A percentile compares a stretch with the other conserved stretches of the same genome.
Evolutionary conservation across 2,797 vertebrate species (phyloP).

Genomic region (Acanthurus tractus): DNA sequence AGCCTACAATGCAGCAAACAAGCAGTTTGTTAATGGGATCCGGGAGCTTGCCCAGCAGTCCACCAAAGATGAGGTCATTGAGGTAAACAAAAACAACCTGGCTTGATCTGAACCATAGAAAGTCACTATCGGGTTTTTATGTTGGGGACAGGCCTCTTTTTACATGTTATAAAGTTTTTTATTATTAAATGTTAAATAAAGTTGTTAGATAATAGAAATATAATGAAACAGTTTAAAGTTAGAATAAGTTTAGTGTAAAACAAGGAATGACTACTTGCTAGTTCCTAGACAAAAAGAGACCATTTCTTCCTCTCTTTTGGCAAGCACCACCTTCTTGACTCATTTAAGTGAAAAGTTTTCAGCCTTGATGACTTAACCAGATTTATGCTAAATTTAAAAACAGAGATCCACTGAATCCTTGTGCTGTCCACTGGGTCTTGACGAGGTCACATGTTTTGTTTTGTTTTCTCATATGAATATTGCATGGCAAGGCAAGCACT

Average conservation of each 20-base stretch:
- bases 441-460: conserved; percentile 53
- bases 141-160: background rate
- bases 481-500: conserved; percentile 43
- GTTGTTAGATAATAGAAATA: conserved; percentile 1
- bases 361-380: conserved; percentile 11
- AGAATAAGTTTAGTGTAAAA: background rate
- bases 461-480: conserved; percentile 56
- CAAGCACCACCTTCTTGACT: background rate
- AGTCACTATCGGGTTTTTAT: background rate
- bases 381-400: conserved; percentile 5
- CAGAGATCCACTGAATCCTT: conserved; percentile 12
- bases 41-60: conserved; percentile 96
- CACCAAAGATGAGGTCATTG: conserved; percentile 92
- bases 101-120: conserved; percentile 1
- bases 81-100: conserved; percentile 85
- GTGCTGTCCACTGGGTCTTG: conserved; percentile 29
- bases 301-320: conserved; percentile 15
- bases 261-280: background rate
- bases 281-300: background rate
- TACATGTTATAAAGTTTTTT: background rate
- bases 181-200: background rate
- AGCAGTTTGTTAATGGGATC: conserved; percentile 96
- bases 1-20: conserved; percentile 96
- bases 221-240: background rate
- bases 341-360: background rate